Base-by-base conservation (phyloP, 2,113 vertebrate genomes). In the Porphyrio hochstetteri region DNA sequence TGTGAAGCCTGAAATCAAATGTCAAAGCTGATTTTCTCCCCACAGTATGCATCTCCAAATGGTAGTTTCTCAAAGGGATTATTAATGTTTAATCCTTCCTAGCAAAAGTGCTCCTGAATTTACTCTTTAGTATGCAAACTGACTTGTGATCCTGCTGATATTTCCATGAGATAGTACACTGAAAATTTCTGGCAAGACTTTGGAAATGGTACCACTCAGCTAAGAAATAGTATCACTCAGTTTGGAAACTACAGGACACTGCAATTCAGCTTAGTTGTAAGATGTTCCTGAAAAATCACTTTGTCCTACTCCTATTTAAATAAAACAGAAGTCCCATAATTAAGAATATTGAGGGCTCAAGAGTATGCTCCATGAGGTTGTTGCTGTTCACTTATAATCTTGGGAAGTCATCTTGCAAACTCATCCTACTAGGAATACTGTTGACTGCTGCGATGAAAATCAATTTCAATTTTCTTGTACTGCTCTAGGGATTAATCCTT, bases 1-100 rank as follows among this genome's bases (percentile, higher is more conserved):
- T 56, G 16, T 8, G 33, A 88, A 90, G 69, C 18, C 64, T 90
- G 38, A 94, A 95, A 96, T 78, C 92, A 95, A 95, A 95, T 90
- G 52, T 77, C 75, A 93, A 93, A 94, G 42, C 25, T 88, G 38
- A 83, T 44, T 86, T 94, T 90, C 92, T 71, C 68, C 83, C 33
- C 46, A 78, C 18, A 53, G 36, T 70, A 83, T 44, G 38, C 16
- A 70, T 78, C 55, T 71, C 17, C 18, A 96, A 91, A 81, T 55
- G 29, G 72, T 59, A 72, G 64, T 81, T 95, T 90, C 82, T 88
- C 82, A 86, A 63, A 81, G 13, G 27, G 29, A 56, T 82, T 81
- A 89, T 60, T 81, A 87, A 82, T 75, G 64, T 86, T 96, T 88
- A 92, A 92, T 88, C 31, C 71, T 81, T 18, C 71, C 27, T 48